phyloP scores from a whole-genome alignment of 2,797 vertebrate species.

The Anguilla marmorata region DNA sequence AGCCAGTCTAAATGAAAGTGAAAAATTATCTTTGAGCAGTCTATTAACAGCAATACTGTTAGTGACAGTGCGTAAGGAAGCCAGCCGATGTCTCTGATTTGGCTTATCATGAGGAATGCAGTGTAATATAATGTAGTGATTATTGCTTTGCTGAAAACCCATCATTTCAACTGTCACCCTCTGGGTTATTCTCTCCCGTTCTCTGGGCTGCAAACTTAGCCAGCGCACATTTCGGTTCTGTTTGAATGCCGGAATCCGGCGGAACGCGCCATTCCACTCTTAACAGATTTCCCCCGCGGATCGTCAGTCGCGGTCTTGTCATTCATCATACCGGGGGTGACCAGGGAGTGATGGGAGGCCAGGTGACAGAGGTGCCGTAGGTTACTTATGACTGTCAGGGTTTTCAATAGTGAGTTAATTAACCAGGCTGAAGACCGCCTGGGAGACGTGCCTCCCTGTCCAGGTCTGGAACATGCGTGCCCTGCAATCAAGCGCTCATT shows the following conservation, averaged over 20 bases:
- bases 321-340: constrained; percentile 36
- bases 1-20: neutral
- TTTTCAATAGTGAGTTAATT: constrained; percentile 60
- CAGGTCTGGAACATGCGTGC: constrained; percentile 54
- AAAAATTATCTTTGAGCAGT: neutral
- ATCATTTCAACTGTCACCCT: neutral
- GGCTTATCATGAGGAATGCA: neutral
- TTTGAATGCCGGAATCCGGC: neutral
- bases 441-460: constrained; percentile 49
- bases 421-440: constrained; percentile 61
- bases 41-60: neutral
- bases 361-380: constrained; percentile 28
- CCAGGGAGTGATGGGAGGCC: constrained; percentile 27
- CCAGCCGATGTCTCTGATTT: neutral
- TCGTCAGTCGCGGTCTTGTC: constrained; percentile 28
- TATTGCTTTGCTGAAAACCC: neutral
- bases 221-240: neutral
- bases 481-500: constrained; percentile 39
- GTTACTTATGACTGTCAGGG: constrained; percentile 47
- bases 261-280: neutral
- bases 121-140: neutral
- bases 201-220: neutral
- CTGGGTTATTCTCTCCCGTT: neutral
- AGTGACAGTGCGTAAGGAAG: neutral
- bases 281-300: constrained; percentile 19